Conservation (phyloP, 2,113 vertebrate genomes). For the Rhinolophus ferrumequinum region DNA sequence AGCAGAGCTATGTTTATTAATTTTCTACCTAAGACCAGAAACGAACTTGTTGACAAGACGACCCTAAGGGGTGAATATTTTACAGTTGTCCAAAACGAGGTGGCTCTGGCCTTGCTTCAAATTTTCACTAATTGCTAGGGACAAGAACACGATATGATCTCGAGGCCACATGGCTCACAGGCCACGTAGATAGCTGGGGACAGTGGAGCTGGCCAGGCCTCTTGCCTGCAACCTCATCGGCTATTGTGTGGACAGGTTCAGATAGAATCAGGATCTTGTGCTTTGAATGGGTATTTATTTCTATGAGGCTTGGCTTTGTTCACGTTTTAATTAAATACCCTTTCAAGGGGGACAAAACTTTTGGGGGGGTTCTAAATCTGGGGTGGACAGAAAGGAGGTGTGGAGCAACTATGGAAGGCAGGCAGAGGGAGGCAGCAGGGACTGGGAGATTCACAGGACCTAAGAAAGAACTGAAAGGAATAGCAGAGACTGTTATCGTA, state of each 20-base stretch:
- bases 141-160: neutral
- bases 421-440: neutral
- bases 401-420: neutral
- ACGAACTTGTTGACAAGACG: neutral
- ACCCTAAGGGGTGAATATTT: neutral
- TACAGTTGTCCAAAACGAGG: neutral
- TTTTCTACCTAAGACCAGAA: neutral
- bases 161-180: neutral
- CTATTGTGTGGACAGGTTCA: neutral
- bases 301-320: neutral
- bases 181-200: neutral
- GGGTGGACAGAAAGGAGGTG: neutral
- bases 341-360: neutral
- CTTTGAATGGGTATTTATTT: neutral
- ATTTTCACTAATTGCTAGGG: neutral
- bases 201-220: neutral
- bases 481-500: neutral
- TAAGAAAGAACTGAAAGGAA: neutral
- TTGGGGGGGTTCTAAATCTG: neutral
- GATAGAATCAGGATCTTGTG: neutral
- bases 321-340: neutral
- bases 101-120: neutral
- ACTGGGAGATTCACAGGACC: neutral
- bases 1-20: slow-evolving; percentile 28
- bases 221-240: neutral